Evolutionary conservation across 1,140 invertebrate species (phyloP), one percentile per base, ranked within the genome.

Genomic region (Oreohelix idahoensis): DNA sequence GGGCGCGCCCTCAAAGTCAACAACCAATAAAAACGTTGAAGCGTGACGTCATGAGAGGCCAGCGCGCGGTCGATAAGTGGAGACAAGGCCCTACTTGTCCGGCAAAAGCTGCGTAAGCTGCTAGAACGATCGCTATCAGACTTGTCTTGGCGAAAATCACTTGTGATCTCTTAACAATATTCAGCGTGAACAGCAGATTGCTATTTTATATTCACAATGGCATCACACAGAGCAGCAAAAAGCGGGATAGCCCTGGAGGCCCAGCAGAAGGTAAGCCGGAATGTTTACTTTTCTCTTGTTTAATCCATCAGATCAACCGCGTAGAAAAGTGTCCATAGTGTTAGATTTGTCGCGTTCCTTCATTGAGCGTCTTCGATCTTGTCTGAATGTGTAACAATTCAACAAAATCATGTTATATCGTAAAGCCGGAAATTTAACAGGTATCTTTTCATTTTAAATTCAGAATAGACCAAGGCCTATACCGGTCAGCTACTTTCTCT

Each of bases 221-320:
- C 74, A 5, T 75, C 45, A 26, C 29, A 80, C 39, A 74, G 84
- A 79, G 82, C 83, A 63, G 51, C 78, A 42, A 86, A 85, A 84
- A 83, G 77, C 42, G 84, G 84, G 39, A 78, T 87, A 36, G 83
- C 84, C 38, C 74, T 76, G 5, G 86, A 85, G 45, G 83, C 86
- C 0, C 84, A 85, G 11, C 17, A 39, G 15, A 85, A 85, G 81
- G 84, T 85, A 80, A 78, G 83, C 73, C 26, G 53, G 53, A 8
- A 58, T 32, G 63, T 32, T 66, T 66, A 8, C 20, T 32, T 66
- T 66, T 11, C 26, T 49, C 10, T 49, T 49, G 45, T 49, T 49
- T 17, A 49, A 49, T 49, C 45, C 45, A 17, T 11, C n/a, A n/a
- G n/a, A n/a, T n/a, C n/a, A n/a, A n/a, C n/a, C n/a, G n/a, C n/a